phyloP scores from a whole-genome alignment of 2,888 invertebrate genomes.

The Macrostomum cliftonense region DNA sequence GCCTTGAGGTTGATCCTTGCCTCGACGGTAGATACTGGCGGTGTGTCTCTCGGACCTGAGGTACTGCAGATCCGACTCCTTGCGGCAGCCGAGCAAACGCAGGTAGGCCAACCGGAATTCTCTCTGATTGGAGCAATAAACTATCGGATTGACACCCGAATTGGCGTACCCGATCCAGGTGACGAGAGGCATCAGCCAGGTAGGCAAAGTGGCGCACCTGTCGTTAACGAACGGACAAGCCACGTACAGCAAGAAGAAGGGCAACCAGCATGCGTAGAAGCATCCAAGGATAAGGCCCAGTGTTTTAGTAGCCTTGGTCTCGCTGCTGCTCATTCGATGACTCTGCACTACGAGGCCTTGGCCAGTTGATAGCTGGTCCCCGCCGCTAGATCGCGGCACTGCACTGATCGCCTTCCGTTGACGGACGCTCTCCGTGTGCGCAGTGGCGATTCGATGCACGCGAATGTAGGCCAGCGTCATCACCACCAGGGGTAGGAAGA shows the following conservation, averaged over 20 bases:
- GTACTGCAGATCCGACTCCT: too few relatives aligned
- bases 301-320: conserved; percentile 17
- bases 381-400: neutral
- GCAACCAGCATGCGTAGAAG: conserved; percentile 13
- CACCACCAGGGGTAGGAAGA: conserved; percentile 26
- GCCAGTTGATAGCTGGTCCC: neutral
- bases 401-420: neutral
- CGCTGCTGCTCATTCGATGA: conserved; percentile 12
- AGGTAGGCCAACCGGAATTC: conserved; percentile 19
- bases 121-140: conserved; percentile 20
- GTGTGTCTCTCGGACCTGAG: too few relatives aligned
- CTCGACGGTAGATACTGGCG: too few relatives aligned
- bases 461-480: conserved; percentile 26
- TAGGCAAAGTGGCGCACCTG: conserved; percentile 13
- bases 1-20: too few relatives aligned
- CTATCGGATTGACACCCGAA: conserved; percentile 20
- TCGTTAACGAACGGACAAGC: conserved; percentile 14
- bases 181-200: conserved; percentile 15
- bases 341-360: neutral
- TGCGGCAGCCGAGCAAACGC: too few relatives aligned
- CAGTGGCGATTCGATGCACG: conserved; percentile 22
- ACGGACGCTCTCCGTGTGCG: neutral
- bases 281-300: neutral
- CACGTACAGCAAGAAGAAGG: conserved; percentile 18
- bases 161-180: conserved; percentile 23